Evolutionary conservation across 2,888 invertebrate species (phyloP), one percentile per base, ranked within the genome.

Genomic region (Plebejus melissa): DNA sequence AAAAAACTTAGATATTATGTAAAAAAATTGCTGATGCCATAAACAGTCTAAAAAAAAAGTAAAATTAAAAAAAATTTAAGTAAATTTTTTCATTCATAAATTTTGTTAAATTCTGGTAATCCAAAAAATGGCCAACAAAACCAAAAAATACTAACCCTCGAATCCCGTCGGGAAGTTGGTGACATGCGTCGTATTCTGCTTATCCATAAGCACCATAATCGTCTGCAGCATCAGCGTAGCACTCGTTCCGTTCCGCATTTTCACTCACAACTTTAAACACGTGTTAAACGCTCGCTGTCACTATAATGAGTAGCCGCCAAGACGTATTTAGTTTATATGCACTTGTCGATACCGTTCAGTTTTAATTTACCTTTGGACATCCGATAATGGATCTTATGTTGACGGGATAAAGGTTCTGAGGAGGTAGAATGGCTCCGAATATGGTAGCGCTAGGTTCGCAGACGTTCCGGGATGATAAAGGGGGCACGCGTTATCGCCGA

Each of bases 381-480:
- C 4, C 4, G 13, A 54, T 54, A 54, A 54, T 16, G 3, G 16
- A 16, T 13, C 16, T 54, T 54, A 11, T 54, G 4, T 16, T 54
- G 16, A 16, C 16, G 13, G 13, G 54, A 54, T 54, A 16, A 16
- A 54, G 54, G 13, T 54, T 54, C 54, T 13, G 16, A 13, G 4
- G 54, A 54, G 54, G 54, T 16, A 54, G 16, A 54, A 54, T 54
- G 54, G 54, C 54, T 13, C 13, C 4, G 54, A 54, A 54, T 5
- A 4, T 13, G 54, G 54, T 54, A 54, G 54, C 54, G 54, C 54
- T 16, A 54, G 84, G 86, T 86, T 86, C 85, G 88, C 89, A 93
- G 92, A 92, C 93, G 91, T 90, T 91, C 93, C 92, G 91, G 93
- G 90, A 91, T 90, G 93, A 92, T 93, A 93, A 89, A 85, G 89